Base-by-base conservation (phyloP, 1,140 invertebrate genomes). In the Cotesia typhae region DNA sequence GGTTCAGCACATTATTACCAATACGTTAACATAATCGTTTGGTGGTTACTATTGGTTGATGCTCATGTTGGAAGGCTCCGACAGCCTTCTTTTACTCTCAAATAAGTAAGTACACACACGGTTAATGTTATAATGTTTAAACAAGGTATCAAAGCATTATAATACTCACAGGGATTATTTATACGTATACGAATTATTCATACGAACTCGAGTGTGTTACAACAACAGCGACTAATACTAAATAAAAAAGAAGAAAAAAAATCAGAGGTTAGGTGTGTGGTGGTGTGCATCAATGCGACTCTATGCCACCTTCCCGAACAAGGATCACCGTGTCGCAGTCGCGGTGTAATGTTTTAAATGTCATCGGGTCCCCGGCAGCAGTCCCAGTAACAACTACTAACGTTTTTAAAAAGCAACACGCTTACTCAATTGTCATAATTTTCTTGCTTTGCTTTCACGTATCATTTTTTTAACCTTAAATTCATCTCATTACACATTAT, bases 351-450 rank as follows among this genome's bases (percentile, higher is more conserved):
- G 60, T 57, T 67, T 71, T 75, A 75, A 75, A 75, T 75, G 74
- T 75, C 74, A 75, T 75, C 71, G 64, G 69, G 74, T 73, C 71
- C 72, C 63, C 9, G 51, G 20, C 12, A 68, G 67, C n/a, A 68
- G 65, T 53, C 9, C n/a, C 17, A 20, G 35, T 17, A 47, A 6
- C 68, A 20, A 63, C 37, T 20, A 63, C 41, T 55, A 55, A 70
- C 38, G 70, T 72, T 75, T 59, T 66, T 51, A 70, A 57, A 64
- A 47, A 47, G 6, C 41, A 47, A 47, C 41, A 74, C 67, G 67
- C 66, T 75, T 70, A 70, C 66, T 75, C 67, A 72, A 75, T 75
- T 72, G 70, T 75, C 74, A 75, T 72, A 72, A 75, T 75, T 75
- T 69, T 63, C 52, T 74, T 70, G 55, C 67, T 38, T 55, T 41